Conservation (phyloP, 2,113 vertebrate species). For the Euleptes europaea region DNA sequence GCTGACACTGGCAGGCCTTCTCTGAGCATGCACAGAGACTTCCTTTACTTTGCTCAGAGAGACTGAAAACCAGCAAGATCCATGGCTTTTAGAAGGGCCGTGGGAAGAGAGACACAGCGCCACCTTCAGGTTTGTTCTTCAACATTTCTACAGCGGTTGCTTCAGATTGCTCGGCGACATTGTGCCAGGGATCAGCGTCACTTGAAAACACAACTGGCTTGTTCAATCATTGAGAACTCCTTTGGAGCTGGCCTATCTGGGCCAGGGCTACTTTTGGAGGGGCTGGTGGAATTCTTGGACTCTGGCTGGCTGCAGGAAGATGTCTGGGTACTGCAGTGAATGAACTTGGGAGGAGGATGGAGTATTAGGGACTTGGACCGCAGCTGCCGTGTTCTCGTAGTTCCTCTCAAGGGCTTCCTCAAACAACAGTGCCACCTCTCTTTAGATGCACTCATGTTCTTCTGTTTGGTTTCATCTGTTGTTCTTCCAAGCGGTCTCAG, state of each 20-base stretch:
- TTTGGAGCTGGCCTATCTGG: slow-evolving; percentile 64
- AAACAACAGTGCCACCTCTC: slow-evolving; percentile 92
- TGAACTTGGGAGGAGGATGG: slow-evolving; percentile 93
- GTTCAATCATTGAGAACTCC: slow-evolving; percentile 66
- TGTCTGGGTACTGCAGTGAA: slow-evolving; percentile 85
- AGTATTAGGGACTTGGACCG: slow-evolving; percentile 96
- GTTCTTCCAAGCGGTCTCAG: slow-evolving; percentile 74
- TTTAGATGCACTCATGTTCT: slow-evolving; percentile 81
- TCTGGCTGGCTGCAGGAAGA: slow-evolving; percentile 76
- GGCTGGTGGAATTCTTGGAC: slow-evolving; percentile 79
- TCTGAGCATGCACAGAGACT: slow-evolving; percentile 62
- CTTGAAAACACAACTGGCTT: slow-evolving; percentile 62
- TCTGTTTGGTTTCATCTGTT: slow-evolving; percentile 85
- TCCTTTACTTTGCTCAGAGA: slow-evolving; percentile 76
- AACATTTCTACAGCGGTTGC: slow-evolving; percentile 43
- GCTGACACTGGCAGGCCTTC: slow-evolving; percentile 77
- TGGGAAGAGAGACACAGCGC: slow-evolving; percentile 53
- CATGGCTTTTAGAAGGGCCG: slow-evolving; percentile 55
- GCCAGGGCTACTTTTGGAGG: slow-evolving; percentile 58
- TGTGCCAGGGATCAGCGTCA: slow-evolving; percentile 62
- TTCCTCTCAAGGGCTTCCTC: slow-evolving; percentile 87
- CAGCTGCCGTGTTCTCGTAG: slow-evolving; percentile 83
- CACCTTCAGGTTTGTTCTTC: slow-evolving; percentile 50
- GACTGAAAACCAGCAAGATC: slow-evolving; percentile 86
- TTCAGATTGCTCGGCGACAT: slow-evolving; percentile 39